Conservation (phyloP, 2,797 vertebrate genomes). For the Gymnocypris eckloni region DNA sequence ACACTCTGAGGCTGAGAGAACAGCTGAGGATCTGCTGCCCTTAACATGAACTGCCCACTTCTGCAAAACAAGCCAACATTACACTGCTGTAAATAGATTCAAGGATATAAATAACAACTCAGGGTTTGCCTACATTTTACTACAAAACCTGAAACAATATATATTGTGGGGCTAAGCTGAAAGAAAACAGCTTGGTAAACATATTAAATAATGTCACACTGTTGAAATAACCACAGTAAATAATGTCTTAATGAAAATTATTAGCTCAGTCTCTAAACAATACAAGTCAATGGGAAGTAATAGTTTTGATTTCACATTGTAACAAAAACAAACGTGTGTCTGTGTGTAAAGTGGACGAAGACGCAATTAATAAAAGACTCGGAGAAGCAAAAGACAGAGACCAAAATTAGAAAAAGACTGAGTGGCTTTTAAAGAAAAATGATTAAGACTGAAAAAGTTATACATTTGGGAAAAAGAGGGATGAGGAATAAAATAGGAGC, state of each 20-base stretch:
- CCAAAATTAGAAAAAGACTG: neutral
- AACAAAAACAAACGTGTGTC: neutral
- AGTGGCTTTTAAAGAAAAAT: slow-evolving; percentile 20
- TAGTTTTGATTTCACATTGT: neutral
- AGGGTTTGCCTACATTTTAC: neutral
- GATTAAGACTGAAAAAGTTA: neutral
- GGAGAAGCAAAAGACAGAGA: neutral
- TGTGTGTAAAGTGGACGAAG: neutral
- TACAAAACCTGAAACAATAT: neutral
- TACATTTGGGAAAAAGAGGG: neutral
- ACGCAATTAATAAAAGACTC: neutral
- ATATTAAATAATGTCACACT: neutral
- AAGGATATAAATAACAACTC: slow-evolving; percentile 23
- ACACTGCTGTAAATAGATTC: slow-evolving; percentile 8
- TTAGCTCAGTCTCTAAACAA: neutral
- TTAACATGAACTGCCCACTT: slow-evolving; percentile 83
- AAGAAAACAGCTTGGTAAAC: slow-evolving; percentile 6
- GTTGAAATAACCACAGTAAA: neutral
- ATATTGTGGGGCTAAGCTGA: neutral
- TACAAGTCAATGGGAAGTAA: neutral
- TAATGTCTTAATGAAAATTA: neutral
- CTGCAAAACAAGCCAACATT: slow-evolving; percentile 65
- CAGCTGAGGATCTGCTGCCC: slow-evolving; percentile 75
- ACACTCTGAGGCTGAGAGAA: slow-evolving; percentile 79
- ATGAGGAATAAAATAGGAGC: neutral